Base-by-base conservation (phyloP, 2,113 vertebrate species). In the Murina feae region DNA sequence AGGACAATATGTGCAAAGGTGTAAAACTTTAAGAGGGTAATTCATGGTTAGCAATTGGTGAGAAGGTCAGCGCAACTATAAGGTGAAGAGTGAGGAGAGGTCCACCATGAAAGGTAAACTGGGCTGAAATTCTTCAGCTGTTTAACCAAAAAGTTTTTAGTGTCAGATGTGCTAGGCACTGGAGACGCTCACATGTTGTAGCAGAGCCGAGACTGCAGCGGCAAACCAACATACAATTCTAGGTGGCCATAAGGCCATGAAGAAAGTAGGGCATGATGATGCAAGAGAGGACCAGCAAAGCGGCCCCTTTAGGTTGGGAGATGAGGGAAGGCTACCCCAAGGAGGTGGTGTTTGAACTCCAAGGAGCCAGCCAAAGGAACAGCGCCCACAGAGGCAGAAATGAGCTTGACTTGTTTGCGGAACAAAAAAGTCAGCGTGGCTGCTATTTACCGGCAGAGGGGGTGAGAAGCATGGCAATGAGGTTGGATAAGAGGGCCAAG, bases 251-350 rank as follows among this genome's bases (percentile, higher is more conserved):
- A 9, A 68, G 49, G 53, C 53, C 32, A 12, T 1, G 6, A 25
- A 35, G 42, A 30, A 74, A 75, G 28, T 30, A 32, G 60, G 89
- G 63, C 71, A 87, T 9, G 3, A 17, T 23, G 35, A 9, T 6
- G 5, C 4, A 2, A 49, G 2, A 2, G 39, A 65, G 28, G 9
- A 10, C 0, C 0, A n/a, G 16, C 17, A 5, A 30, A 68, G 53
- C 4, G 42, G 8, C n/a, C 30, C 25, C 53, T 49, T 44, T 32
- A 74, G 18, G 51, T 17, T 21, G 20, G 23, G 37, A 79, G 47
- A 23, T 13, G 6, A 35, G 17, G 16, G 60, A 58, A 35, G 25
- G 30, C 35, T 17, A 63, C 39, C 12, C 17, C 25, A 18, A 49
- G 42, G 10, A 71, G 20, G 28, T 9, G 3, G 37, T 9, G 0